phyloP scores from a whole-genome alignment of 2,888 invertebrate species.

The Spilarctia lutea region DNA sequence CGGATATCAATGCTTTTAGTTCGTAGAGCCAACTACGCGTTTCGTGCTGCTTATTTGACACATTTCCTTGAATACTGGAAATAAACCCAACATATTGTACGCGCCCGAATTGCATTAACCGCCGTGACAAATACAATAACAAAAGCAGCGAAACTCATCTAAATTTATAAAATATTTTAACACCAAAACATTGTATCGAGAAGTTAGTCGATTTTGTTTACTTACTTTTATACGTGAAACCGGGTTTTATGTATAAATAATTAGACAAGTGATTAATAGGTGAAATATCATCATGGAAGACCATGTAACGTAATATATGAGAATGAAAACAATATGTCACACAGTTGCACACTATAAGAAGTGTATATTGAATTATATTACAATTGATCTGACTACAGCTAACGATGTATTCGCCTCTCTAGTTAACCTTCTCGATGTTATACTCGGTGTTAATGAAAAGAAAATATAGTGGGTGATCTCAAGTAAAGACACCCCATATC shows the following conservation, averaged over 20 bases:
- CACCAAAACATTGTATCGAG: background rate
- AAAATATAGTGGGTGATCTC: background rate
- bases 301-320: background rate
- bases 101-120: background rate
- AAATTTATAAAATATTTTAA: slow-evolving; percentile 5
- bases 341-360: background rate
- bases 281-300: background rate
- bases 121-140: background rate
- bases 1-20: slow-evolving; percentile 40
- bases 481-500: background rate
- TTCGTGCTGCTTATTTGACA: slow-evolving; percentile 28
- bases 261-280: background rate
- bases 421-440: background rate
- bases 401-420: background rate
- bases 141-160: background rate
- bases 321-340: background rate
- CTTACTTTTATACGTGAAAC: background rate
- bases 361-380: background rate
- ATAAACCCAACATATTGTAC: background rate
- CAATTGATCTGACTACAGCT: background rate
- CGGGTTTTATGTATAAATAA: background rate
- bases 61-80: slow-evolving; percentile 24
- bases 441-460: background rate
- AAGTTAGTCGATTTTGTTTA: background rate
- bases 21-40: slow-evolving; percentile 35